Conservation (phyloP, 2,888 invertebrate species). For the Cecidostiba fungosa region DNA sequence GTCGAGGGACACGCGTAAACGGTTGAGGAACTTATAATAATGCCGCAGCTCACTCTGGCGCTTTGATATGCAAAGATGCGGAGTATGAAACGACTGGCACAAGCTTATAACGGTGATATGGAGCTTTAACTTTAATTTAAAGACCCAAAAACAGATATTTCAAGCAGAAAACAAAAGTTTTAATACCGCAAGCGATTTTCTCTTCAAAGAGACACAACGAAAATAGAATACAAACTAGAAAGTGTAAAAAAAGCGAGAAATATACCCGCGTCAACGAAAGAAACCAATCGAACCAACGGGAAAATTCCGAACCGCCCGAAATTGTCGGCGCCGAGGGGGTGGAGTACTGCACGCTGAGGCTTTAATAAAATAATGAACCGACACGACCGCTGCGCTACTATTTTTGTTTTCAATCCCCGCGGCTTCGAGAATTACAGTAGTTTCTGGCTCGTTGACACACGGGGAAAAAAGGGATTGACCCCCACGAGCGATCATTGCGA, state of each 20-base stretch:
- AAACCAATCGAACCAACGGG: slow-evolving; percentile 2
- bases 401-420: slow-evolving; percentile 54
- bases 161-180: too few species aligned
- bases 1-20: slow-evolving; percentile 9
- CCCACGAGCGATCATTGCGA: slow-evolving; percentile 22
- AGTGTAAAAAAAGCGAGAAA: background rate
- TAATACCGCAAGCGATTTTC: too few species aligned
- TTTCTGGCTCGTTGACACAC: slow-evolving; percentile 50
- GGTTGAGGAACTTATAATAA: slow-evolving; percentile 42
- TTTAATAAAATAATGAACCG: slow-evolving; percentile 57
- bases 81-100: too few species aligned
- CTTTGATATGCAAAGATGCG: slow-evolving; percentile 43
- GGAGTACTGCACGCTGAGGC: background rate
- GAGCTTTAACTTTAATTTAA: too few species aligned
- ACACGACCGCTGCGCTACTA: slow-evolving; percentile 33
- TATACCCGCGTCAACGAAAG: slow-evolving; percentile 3
- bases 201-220: background rate
- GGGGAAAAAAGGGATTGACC: slow-evolving; percentile 27
- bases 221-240: background rate
- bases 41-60: slow-evolving; percentile 1
- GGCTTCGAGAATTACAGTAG: slow-evolving; percentile 42
- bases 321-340: slow-evolving; percentile 57
- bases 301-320: slow-evolving; percentile 28
- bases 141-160: too few species aligned
- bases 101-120: too few species aligned